Conservation (phyloP, 1,140 invertebrate species). For the Pseudomyrmex gracilis region DNA sequence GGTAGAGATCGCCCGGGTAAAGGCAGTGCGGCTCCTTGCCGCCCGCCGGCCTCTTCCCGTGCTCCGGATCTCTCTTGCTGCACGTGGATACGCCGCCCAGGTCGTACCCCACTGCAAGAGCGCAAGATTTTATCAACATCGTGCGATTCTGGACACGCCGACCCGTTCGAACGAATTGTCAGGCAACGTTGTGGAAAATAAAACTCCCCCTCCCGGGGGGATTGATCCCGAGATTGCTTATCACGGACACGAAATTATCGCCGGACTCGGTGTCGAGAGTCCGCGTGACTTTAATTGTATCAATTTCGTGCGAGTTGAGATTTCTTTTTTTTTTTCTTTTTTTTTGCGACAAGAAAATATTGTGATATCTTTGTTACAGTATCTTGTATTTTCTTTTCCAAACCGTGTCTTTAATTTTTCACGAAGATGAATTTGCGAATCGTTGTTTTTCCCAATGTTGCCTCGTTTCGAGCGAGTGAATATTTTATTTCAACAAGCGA, state of each 20-base stretch:
- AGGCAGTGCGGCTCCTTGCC: slow-evolving; percentile 94
- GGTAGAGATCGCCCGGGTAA: slow-evolving; percentile 96
- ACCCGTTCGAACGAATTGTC: slow-evolving; percentile 32
- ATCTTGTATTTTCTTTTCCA: too few relatives aligned
- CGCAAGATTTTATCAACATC: slow-evolving; percentile 74
- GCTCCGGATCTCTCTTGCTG: slow-evolving; percentile 91
- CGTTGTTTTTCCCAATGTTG: slow-evolving; percentile 41
- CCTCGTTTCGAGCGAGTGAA: not conserved
- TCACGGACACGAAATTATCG: slow-evolving; percentile 1
- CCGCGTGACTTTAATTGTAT: too few relatives aligned
- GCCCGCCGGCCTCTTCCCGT: slow-evolving; percentile 88
- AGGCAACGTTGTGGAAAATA: slow-evolving; percentile 5
- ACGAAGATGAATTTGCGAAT: not conserved
- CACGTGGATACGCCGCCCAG: slow-evolving; percentile 96
- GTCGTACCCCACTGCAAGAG: slow-evolving; percentile 93
- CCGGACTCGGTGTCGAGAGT: not conserved
- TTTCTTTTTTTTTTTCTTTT: too few relatives aligned
- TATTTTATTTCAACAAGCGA: slow-evolving; percentile 29
- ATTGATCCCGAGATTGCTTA: not conserved
- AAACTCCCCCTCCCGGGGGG: not conserved
- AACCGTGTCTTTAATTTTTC: too few relatives aligned
- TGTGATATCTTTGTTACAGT: too few relatives aligned
- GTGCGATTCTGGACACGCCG: slow-evolving; percentile 70
- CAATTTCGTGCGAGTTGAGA: not conserved
- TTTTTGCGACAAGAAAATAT: too few relatives aligned